Percentiles rank a stretch among this genome's conserved stretches.
Conservation (phyloP, 2,113 vertebrate genomes). For the Plestiodon gilberti region DNA sequence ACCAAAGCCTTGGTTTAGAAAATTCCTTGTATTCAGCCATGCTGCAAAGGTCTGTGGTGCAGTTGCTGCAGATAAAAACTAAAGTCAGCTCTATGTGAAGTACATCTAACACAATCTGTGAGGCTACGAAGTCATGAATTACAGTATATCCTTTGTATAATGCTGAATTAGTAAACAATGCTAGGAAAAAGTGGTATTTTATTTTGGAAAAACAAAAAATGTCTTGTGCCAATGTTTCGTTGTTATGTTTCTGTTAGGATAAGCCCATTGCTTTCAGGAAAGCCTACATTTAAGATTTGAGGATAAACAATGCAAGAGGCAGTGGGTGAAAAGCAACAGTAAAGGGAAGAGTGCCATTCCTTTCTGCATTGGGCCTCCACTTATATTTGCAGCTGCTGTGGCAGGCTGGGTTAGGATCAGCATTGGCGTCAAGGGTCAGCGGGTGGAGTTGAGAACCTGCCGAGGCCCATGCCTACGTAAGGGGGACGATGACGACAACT, state of each 20-base stretch:
- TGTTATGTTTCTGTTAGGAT: conserved; percentile 40
- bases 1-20: neutral
- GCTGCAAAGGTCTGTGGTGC: neutral
- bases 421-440: too few relatives aligned
- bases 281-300: conserved; percentile 54
- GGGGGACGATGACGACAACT: too few relatives aligned
- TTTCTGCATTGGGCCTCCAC: conserved; percentile 30
- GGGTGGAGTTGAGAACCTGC: too few relatives aligned
- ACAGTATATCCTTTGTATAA: neutral
- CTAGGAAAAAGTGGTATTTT: conserved; percentile 43
- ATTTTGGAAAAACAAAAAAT: conserved; percentile 38
- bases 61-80: neutral
- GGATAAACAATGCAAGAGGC: conserved; percentile 37
- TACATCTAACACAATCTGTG: neutral
- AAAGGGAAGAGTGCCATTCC: conserved; percentile 35
- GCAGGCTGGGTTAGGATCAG: too few relatives aligned
- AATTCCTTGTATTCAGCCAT: neutral
- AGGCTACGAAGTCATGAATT: neutral
- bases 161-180: conserved; percentile 47
- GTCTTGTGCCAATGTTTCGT: neutral
- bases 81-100: neutral
- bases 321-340: conserved; percentile 63
- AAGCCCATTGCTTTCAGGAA: conserved; percentile 31
- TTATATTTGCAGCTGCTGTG: neutral
- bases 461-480: too few relatives aligned